phyloP scores from a whole-genome alignment of 2,797 vertebrate species.

The Smutsia temminckii region DNA sequence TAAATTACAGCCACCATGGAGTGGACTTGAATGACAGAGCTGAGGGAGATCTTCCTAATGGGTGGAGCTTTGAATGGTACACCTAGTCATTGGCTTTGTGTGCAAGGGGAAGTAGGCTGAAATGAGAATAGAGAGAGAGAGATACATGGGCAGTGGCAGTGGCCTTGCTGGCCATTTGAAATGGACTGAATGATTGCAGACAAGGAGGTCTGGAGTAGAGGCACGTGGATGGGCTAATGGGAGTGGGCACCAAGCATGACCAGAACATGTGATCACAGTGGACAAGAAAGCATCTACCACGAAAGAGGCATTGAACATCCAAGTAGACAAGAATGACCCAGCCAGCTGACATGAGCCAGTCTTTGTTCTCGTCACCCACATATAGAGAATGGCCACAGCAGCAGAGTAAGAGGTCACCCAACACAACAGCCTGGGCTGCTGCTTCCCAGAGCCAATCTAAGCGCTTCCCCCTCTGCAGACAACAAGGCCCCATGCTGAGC shows the following conservation, averaged over 20 bases:
- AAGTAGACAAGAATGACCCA: not conserved
- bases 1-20: not conserved
- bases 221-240: not conserved
- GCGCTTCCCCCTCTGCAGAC: not conserved
- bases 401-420: not conserved
- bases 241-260: not conserved
- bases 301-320: not conserved
- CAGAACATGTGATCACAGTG: not conserved
- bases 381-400: not conserved
- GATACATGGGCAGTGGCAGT: not conserved
- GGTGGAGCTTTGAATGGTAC: not conserved
- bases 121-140: not conserved
- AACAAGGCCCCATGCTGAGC: not conserved
- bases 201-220: not conserved
- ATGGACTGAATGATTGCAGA: not conserved
- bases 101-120: not conserved
- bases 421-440: not conserved
- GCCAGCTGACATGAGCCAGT: not conserved
- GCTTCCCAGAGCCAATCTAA: not conserved
- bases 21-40: not conserved
- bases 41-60: not conserved
- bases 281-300: not conserved
- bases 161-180: not conserved
- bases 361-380: not conserved
- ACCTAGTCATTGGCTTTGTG: not conserved